Conservation (phyloP, 2,797 vertebrate genomes). For the Otolemur crassicaudatus region DNA sequence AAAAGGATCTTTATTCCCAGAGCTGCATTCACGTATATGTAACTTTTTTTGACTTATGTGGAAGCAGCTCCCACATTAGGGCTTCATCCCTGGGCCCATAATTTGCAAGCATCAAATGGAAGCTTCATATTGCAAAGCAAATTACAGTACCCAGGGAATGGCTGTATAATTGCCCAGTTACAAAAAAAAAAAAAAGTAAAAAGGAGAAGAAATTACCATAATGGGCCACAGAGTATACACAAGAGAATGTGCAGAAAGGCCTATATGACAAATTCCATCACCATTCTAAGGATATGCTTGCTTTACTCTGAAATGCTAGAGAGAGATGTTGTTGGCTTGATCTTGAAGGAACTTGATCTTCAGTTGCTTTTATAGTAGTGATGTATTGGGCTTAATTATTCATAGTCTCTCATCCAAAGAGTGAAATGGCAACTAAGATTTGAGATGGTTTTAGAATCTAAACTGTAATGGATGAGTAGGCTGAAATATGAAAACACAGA, state of each 20-base stretch:
- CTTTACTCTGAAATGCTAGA: slow-evolving; percentile 41
- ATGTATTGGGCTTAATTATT: neutral
- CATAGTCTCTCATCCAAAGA: neutral
- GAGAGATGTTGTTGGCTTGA: neutral
- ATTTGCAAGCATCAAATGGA: slow-evolving; percentile 71
- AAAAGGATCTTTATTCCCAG: slow-evolving; percentile 67
- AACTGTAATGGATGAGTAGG: neutral
- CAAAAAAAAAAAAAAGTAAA: slow-evolving; percentile 61
- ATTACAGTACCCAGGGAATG: slow-evolving; percentile 61
- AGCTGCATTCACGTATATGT: slow-evolving; percentile 36
- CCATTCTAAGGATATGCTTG: neutral
- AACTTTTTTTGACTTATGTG: slow-evolving; percentile 68
- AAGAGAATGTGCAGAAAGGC: slow-evolving; percentile 4
- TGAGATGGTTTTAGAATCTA: slow-evolving; percentile 32
- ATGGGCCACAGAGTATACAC: slow-evolving; percentile 63
- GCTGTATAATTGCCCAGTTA: slow-evolving; percentile 61
- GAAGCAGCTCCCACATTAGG: slow-evolving; percentile 63
- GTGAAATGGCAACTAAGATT: neutral
- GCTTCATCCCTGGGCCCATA: slow-evolving; percentile 61
- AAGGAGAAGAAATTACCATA: slow-evolving; percentile 73
- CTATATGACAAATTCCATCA: neutral
- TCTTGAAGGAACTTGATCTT: neutral
- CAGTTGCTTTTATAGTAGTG: neutral
- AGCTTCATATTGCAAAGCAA: slow-evolving; percentile 72
- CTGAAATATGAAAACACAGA: neutral